Conservation (phyloP, 2,888 invertebrate genomes). For the Drosophila setosimentum region DNA sequence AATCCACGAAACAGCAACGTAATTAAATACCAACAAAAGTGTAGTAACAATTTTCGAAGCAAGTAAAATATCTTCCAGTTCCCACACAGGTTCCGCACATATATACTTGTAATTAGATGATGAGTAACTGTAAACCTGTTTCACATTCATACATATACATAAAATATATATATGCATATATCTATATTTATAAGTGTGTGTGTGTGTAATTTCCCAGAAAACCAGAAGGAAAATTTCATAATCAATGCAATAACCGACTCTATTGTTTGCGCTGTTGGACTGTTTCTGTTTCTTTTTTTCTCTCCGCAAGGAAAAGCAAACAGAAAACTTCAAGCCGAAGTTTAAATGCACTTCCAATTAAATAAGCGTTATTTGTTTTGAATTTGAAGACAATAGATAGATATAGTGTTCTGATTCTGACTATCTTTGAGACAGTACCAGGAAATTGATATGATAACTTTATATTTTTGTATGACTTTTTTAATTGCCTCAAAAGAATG, state of each 20-base stretch:
- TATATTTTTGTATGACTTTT: neutral
- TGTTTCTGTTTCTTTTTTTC: constrained; percentile 20
- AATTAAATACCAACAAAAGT: constrained; percentile 8
- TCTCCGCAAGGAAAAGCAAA: constrained; percentile 18
- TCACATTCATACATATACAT: constrained; percentile 17
- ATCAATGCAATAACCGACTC: constrained; percentile 63
- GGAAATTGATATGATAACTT: neutral
- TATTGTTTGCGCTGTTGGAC: constrained; percentile 50
- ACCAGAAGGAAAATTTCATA: constrained; percentile 59
- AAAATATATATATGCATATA: neutral
- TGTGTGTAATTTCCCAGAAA: constrained; percentile 58
- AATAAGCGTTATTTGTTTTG: neutral
- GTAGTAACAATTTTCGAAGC: constrained; percentile 9
- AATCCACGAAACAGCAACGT: neutral
- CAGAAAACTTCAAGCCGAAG: neutral
- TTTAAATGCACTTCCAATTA: constrained; percentile 5
- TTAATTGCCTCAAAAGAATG: neutral
- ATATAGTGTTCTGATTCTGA: neutral
- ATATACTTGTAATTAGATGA: constrained; percentile 38
- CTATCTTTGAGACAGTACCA: neutral
- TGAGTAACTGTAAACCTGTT: constrained; percentile 69
- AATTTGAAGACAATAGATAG: neutral
- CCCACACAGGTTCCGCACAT: constrained; percentile 28
- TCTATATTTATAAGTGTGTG: neutral
- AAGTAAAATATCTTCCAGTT: constrained; percentile 28